These are phyloP conservation scores for Pitta sordida DNA, from an alignment of 2,113 vertebrate genomes.

Conservation along the genomic window DNA sequence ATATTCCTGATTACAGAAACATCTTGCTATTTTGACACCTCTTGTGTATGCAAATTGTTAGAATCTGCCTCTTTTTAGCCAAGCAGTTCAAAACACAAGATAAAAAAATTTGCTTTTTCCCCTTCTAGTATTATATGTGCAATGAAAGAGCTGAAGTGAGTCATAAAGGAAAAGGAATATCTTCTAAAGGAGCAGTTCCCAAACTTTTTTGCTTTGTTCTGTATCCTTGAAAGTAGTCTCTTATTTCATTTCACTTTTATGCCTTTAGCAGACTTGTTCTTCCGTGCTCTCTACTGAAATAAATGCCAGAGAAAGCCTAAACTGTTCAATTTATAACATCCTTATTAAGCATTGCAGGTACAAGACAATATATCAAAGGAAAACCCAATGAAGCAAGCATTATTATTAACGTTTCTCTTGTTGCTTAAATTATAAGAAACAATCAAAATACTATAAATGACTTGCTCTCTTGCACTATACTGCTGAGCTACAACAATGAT, in stretches of 20 bases:
- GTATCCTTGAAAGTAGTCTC: neutral
- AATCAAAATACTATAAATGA: neutral
- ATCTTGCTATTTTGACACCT: neutral
- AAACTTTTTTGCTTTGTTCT: neutral
- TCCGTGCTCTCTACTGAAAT: neutral
- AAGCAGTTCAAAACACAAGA: neutral
- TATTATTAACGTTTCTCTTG: neutral
- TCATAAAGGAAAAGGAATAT: neutral
- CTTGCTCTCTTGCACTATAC: neutral
- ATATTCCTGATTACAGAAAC: neutral
- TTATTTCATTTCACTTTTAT: neutral
- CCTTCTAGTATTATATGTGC: neutral
- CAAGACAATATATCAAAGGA: constrained; percentile 14
- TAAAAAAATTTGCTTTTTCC: neutral
- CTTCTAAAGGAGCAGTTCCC: neutral
- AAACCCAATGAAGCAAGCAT: neutral
- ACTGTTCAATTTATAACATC: neutral
- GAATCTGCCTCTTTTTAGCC: neutral
- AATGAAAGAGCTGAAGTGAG: neutral
- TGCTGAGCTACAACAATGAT: neutral
- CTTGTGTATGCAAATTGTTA: accelerated
- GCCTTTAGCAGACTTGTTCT: neutral
- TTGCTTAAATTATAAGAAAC: constrained; percentile 34
- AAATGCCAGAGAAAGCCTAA: neutral
- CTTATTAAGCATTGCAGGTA: neutral